Percentiles rank a stretch among this genome's conserved stretches.
Conservation (phyloP, 2,797 vertebrate species). For the Ceyx erithaca region DNA sequence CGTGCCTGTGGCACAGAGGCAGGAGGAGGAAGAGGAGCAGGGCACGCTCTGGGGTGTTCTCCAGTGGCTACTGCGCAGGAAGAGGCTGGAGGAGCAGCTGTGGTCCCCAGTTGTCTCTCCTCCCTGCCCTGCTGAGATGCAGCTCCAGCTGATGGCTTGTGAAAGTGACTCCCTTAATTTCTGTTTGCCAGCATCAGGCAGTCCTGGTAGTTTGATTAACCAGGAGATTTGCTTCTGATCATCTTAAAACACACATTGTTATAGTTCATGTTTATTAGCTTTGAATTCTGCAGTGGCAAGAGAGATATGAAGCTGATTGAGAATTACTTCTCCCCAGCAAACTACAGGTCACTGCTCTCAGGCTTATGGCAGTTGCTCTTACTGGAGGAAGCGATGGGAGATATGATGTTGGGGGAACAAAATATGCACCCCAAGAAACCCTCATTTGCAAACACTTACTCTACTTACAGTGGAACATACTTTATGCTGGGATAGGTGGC, state of each 20-base stretch:
- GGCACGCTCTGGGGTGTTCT: rapidly evolving
- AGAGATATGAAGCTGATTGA: not conserved
- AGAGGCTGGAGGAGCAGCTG: not conserved
- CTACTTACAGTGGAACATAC: not conserved
- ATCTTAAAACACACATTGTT: not conserved
- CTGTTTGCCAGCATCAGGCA: not conserved
- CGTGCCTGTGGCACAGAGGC: rapidly evolving
- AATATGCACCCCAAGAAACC: not conserved
- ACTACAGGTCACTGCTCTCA: not conserved
- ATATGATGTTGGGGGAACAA: not conserved
- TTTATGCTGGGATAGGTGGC: not conserved
- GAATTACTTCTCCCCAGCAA: not conserved
- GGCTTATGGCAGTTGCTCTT: not conserved
- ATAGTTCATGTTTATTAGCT: not conserved
- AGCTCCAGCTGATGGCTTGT: not conserved
- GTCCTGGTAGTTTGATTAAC: not conserved
- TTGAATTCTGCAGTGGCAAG: not conserved
- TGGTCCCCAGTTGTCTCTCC: not conserved
- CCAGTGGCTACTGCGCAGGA: rapidly evolving
- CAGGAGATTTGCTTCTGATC: not conserved
- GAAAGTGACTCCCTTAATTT: not conserved
- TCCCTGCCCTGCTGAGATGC: not conserved
- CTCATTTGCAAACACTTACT: not conserved
- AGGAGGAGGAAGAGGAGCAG: not conserved
- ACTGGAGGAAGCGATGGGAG: not conserved